Evolutionary conservation across 37 sponge, comb jelly and placozoan genomes (phyloP), one percentile per base, ranked within the genome.

Genomic region (Halichondria panicea): DNA sequence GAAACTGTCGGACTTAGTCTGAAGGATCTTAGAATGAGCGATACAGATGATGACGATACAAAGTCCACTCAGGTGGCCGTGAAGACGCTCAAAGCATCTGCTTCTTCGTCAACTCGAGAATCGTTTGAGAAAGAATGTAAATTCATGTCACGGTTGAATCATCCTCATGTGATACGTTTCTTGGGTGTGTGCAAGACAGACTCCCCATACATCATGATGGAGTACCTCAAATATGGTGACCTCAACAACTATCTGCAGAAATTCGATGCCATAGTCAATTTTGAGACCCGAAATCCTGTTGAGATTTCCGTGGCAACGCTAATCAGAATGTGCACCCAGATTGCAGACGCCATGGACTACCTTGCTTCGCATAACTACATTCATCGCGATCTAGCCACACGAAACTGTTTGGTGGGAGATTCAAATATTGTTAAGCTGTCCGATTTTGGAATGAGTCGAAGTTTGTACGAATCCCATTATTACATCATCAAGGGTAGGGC

Each of bases 181-280:
- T 62, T 89, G 43, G 89, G 80, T 35, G 71, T 83, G 5, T 79
- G 74, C 68, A 18, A 53, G 18, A 50, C 31, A 54, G 65, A 69
- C 3, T 63, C 60, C 4, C 59, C 76, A 2, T 92, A 87, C 81
- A 87, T 92, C 25, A 80, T 90, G 71, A 95, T 95, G 92, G 92
- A 91, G 78, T 94, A 90, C 74, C 86, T 94, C 89, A 78, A 87
- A 71, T 79, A 94, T 33, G 92, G 92, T 53, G 95, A 94, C 72
- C 65, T 94, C 57, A 84, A 84, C 56, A 79, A 81, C 78, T 90
- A 67, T 70, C 65, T 94, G 55, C 71, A 87, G 75, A 72, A 78
- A 52, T 78, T 64, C 56, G 31, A 63, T 34, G 37, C 32, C 3
- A 37, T 79, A 15, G 6, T 38, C 4, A 30, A 61, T 34, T 40